Evolutionary conservation across 2,113 vertebrate species (phyloP), one percentile per base, ranked within the genome.

Genomic region (Ochotona curzoniae): DNA sequence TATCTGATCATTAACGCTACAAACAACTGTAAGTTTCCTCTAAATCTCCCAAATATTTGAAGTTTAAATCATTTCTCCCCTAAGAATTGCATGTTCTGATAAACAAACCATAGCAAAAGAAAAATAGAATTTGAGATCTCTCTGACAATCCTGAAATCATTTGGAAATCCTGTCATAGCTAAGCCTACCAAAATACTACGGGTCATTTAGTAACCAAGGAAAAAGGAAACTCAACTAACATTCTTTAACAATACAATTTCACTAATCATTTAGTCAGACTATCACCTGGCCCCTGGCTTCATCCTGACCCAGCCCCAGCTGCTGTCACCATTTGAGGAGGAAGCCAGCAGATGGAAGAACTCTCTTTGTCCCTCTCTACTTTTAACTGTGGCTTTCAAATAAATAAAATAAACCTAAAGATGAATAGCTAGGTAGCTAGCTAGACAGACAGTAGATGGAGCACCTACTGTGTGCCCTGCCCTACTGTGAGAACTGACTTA

Each of bases 41-140:
- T 35, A 81, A 87, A 89, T 86, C 69, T 73, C 63, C 87, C 89
- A 51, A 93, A 74, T 86, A 75, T 57, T 90, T 83, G 71, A 83
- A 87, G 32, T 76, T 25, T 49, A 93, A 83, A 30, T 80, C 32
- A 89, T 54, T 47, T 76, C 64, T 76, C 44, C 23, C 57, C 12
- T n/a, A 17, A 79, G 64, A 92, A 87, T 26, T 67, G 8, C 28
- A 93, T 30, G 47, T 85, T 70, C 79, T 17, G 63, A 76, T 66
- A 92, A 94, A 97, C 54, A 90, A 97, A 95, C 95, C 93, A 97
- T 94, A 95, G 83, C 93, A 95, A 93, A 97, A 97, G 81, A 97
- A 93, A 93, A 97, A 94, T 75, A 67, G 90, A 88, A 87, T 91
- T 97, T 96, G 96, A 86, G 85, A 94, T 94, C 90, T 97, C 96